A percentile compares a stretch with the other conserved stretches of the same genome.
phyloP scores from a whole-genome alignment of 2,888 invertebrate genomes.

The Terebella lapidaria region DNA sequence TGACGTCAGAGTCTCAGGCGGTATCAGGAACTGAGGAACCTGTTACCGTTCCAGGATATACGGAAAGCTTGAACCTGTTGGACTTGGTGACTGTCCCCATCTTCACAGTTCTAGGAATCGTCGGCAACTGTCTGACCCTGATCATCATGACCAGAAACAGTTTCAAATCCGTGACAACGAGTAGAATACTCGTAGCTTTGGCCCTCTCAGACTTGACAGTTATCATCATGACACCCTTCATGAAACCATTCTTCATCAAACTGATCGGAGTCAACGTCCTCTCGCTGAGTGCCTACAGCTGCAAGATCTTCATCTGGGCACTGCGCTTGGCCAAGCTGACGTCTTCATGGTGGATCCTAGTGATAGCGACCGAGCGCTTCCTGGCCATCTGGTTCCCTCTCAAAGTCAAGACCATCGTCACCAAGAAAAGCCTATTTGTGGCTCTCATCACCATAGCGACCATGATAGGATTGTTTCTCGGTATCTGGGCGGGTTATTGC shows the following conservation, averaged over 20 bases:
- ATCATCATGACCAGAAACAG: slow-evolving; percentile 24
- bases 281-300: slow-evolving; percentile 24
- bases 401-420: slow-evolving; percentile 26
- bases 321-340: slow-evolving; percentile 30
- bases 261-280: slow-evolving; percentile 27
- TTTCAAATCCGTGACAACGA: slow-evolving; percentile 23
- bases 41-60: too few relatives aligned
- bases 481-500: slow-evolving; percentile 21
- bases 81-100: slow-evolving; percentile 24
- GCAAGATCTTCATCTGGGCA: slow-evolving; percentile 30
- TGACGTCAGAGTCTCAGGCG: too few relatives aligned
- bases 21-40: too few relatives aligned
- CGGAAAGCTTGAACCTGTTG: slow-evolving; percentile 1
- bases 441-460: slow-evolving; percentile 17
- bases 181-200: slow-evolving; percentile 27
- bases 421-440: slow-evolving; percentile 22
- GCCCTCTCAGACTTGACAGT: slow-evolving; percentile 29
- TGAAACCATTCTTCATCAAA: slow-evolving; percentile 26
- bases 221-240: slow-evolving; percentile 28
- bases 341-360: slow-evolving; percentile 33
- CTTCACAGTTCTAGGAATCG: slow-evolving; percentile 24
- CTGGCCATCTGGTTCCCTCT: slow-evolving; percentile 31
- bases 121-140: slow-evolving; percentile 29
- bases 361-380: slow-evolving; percentile 31
- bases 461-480: too few relatives aligned